These are phyloP conservation scores for Felis chaus DNA, from an alignment of 2,113 vertebrate genomes.

Conservation along the genomic window DNA sequence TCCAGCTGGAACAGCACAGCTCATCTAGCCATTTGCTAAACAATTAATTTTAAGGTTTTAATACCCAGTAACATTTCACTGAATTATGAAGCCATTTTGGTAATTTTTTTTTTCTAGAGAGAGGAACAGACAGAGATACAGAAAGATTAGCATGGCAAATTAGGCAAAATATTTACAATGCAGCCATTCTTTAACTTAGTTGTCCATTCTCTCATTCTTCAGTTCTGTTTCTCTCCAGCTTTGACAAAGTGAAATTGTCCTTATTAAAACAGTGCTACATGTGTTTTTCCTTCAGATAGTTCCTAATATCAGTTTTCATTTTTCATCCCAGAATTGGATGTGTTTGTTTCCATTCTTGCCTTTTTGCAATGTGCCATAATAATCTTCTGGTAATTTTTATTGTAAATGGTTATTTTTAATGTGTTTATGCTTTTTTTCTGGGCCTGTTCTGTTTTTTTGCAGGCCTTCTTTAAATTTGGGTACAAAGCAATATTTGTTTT, in stretches of 20 bases:
- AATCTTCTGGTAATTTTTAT: neutral
- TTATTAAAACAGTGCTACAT: neutral
- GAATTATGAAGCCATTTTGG: neutral
- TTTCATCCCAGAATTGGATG: neutral
- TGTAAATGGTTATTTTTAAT: neutral
- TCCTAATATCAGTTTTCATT: neutral
- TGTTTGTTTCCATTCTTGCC: neutral
- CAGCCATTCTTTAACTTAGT: neutral
- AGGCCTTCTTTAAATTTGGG: neutral
- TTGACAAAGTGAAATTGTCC: neutral
- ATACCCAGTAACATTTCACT: neutral
- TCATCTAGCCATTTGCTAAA: neutral
- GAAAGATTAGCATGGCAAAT: neutral
- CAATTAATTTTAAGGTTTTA: neutral
- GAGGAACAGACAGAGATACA: neutral
- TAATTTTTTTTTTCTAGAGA: neutral
- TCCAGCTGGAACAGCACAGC: neutral
- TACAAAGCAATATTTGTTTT: neutral
- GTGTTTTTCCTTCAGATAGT: neutral
- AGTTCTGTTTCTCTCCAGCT: neutral
- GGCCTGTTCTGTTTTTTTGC: conserved; percentile 12
- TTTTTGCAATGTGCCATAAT: neutral
- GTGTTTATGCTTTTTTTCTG: neutral
- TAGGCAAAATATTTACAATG: neutral
- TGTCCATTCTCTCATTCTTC: neutral